Evolutionary conservation across 2,888 invertebrate species (phyloP), one percentile per base, ranked within the genome.

Genomic region (Lithophane semibrunnea): DNA sequence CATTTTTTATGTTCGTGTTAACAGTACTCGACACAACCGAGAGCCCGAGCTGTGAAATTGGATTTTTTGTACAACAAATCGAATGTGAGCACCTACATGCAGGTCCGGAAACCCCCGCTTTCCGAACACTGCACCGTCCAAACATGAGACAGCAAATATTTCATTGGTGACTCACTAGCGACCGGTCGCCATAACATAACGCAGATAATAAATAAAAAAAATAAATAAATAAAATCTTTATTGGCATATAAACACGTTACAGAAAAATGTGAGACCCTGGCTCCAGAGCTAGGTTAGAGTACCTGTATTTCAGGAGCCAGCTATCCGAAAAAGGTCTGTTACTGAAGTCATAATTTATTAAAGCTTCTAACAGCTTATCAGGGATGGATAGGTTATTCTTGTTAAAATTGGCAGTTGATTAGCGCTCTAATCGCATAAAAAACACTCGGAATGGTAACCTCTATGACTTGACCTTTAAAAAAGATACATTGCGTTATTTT

Each of bases 111-210:
- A 29, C 58, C 12, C 21, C 24, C 37, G 56, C n/a, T 54, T 37
- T 37, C 58, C 7, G 64, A 66, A 7, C 21, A 49, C 21, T 58
- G 58, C 77, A 61, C n/a, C 44, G 44, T 44, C 16, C 18, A n/a
- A 49, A 74, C 58, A 74, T 80, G 81, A 77, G n/a, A 52, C 52
- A 2, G 44, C 75, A 52, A 58, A 78, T 78, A 78, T 78, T 60
- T 74, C 9, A 44, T 21, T 37, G 29, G 8, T 81, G 78, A 78
- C 58, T 80, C 74, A 78, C 29, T 16, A 1, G 44, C 16, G 12
- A 44, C 29, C 16, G 29, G 16, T 52, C 49, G 47, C 21, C n/a
- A 44, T 73, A 78, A 52, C 58, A 58, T 16, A n/a, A n/a, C n/a
- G n/a, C n/a, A n/a, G n/a, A n/a, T n/a, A n/a, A n/a, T n/a, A n/a